Evolutionary conservation across 1,140 invertebrate species (phyloP), one percentile per base, ranked within the genome.

Genomic region (Drosophila ohnishii): DNA sequence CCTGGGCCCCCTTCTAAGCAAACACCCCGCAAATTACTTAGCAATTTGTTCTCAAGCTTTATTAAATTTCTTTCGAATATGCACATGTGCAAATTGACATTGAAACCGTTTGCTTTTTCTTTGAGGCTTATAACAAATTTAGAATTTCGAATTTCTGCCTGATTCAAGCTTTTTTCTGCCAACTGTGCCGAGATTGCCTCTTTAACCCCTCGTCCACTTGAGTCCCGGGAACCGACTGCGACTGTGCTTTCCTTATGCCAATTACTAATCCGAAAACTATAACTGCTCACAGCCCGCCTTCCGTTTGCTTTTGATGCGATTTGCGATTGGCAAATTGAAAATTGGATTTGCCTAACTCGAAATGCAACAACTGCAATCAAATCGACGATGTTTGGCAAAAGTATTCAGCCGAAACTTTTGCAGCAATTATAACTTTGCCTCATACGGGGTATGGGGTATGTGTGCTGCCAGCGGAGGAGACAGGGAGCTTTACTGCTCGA

Each of bases 351-450:
- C 47, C 61, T 40, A 81, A 81, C 78, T 86, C 16, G 62, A 67
- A 82, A 75, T 83, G 60, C 60, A 74, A 61, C 63, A 79, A 71
- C 72, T 64, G 53, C 71, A 61, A 64, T 59, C 62, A 61, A 75
- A 75, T 78, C 64, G 74, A 66, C 60, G 60, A 56, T 61, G 63
- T 80, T 85, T 77, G 78, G 45, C 55, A 37, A 81, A 81, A 78
- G 74, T 81, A 83, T 81, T 78, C 45, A 55, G 40, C 42, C 70
- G 30, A 48, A 87, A 86, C 70, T 86, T 86, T 72, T 51, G 37
- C 64, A 76, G 62, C 79, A 82, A 86, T 86, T 86, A 86, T 64
- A 86, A 86, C 70, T 86, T 87, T 44, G 66, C 64, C 62, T 48
- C 73, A 55, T 61, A 39, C 11, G 34, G 40, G 22, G 22, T 22